Conservation (phyloP, 2,888 invertebrate species). For the Pristionchus japonicus region DNA sequence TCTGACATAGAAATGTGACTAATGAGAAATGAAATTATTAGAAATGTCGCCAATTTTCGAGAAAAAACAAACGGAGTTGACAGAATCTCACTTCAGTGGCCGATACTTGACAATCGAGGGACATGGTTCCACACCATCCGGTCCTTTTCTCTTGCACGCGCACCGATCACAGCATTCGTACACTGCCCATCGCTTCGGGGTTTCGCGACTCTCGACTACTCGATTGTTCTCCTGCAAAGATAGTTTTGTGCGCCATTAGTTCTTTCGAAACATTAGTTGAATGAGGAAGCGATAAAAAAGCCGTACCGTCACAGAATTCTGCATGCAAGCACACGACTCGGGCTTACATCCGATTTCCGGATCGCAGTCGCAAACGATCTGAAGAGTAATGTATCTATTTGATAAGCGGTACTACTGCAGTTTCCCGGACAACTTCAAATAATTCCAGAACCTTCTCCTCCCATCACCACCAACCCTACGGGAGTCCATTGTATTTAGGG, state of each 20-base stretch:
- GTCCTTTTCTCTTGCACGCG: neutral
- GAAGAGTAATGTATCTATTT: neutral
- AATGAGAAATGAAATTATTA: too few species aligned
- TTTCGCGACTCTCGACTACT: neutral
- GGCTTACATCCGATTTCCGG: neutral
- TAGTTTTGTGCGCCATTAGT: too few species aligned
- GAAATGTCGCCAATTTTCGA: too few species aligned
- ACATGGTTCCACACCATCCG: neutral
- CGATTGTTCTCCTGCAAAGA: neutral
- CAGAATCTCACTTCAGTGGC: neutral
- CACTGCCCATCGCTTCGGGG: neutral
- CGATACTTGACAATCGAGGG: neutral
- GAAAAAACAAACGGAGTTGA: too few species aligned
- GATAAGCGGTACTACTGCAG: too few species aligned
- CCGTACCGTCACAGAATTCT: neutral
- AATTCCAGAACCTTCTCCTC: too few species aligned
- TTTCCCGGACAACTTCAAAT: too few species aligned
- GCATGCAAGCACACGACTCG: neutral
- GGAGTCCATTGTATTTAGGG: too few species aligned
- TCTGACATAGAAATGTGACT: too few species aligned
- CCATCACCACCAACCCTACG: too few species aligned
- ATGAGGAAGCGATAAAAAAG: too few species aligned
- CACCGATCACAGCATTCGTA: neutral
- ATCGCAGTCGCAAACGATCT: neutral
- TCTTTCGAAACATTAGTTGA: too few species aligned